Base-by-base conservation (phyloP, 2,888 invertebrate species). In the Exephanes ischioxanthus region DNA sequence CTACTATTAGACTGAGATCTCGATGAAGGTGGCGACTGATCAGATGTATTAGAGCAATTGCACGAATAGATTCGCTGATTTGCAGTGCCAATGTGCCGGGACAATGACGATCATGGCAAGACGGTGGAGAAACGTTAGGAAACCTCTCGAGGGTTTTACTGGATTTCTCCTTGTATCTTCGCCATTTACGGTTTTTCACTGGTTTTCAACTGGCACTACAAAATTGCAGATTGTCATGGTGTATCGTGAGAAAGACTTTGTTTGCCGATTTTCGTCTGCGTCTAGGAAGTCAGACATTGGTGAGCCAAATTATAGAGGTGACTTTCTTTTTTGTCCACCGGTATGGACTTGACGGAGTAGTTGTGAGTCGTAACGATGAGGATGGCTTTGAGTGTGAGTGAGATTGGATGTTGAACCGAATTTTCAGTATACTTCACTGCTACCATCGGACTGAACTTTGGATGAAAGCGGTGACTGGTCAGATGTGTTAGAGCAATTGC, bases 401-500 rank as follows among this genome's bases (percentile, higher is more conserved):
- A 3, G 45, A 14, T 11, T 45, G 45, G 45, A 45, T 45, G 45
- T 45, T 0, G 3, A 11, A 11, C 3, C 22, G 22, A 55, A 2
- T 22, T 16, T 55, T 55, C n/a, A 5, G 55, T 9, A 19, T 22
- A 22, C 7, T 55, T 55, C 9, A 0, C 19, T 22, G 55, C 7
- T 22, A 2, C 1, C n/a, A 30, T 30, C 51, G 2, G 14, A 33
- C 22, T 4, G 33, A 53, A 7, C 7, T 16, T 22, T 19, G 16
- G 19, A 55, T 55, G 22, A 55, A 14, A 14, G 45, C 45, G 14
- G 11, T 45, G 45, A 45, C 3, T 45, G 41, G 1, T 80, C 45
- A 1, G n/a, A 37, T 84, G 76, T 76, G 80, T 87, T 83, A 78
- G 87, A 88, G 88, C 90, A 90, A 90, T 90, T 90, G 88, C 87